A percentile compares a stretch with the other conserved stretches of the same genome.
Evolutionary conservation across 2,797 vertebrate genomes (phyloP).

Genomic region (Anniella stebbinsi): DNA sequence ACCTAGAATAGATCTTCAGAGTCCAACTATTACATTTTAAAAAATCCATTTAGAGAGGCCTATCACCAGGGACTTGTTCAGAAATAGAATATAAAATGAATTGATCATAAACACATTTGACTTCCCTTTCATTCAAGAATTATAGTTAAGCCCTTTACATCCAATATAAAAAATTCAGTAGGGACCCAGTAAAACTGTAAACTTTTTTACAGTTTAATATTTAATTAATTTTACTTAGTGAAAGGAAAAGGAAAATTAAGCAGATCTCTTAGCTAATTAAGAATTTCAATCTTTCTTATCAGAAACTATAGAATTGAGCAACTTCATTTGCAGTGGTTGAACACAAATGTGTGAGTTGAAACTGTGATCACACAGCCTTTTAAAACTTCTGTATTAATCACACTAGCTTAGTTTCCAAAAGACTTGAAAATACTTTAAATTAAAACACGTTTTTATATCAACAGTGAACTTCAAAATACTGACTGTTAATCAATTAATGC

Average conservation of each 20-base stretch:
- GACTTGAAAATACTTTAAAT: constrained; percentile 26
- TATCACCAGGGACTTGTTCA: background rate
- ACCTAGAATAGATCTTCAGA: background rate
- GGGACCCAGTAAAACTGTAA: background rate
- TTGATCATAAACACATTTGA: background rate
- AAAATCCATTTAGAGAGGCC: background rate
- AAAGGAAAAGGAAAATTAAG: constrained; percentile 23
- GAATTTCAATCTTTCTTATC: constrained; percentile 22
- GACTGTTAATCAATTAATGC: background rate
- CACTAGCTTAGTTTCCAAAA: constrained; percentile 23
- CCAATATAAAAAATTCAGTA: background rate
- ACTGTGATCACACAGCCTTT: background rate
- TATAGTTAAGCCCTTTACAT: background rate
- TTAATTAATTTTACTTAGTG: constrained; percentile 8
- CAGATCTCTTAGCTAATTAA: background rate
- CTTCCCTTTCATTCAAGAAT: constrained; percentile 12
- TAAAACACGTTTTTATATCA: background rate
- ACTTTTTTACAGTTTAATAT: background rate
- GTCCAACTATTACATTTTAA: background rate
- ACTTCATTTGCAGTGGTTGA: constrained; percentile 19
- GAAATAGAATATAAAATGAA: background rate
- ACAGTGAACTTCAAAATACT: constrained; percentile 1
- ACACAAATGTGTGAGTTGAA: background rate
- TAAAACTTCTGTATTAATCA: constrained; percentile 19
- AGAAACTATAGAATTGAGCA: constrained; percentile 30